These are phyloP conservation scores for Astur gentilis DNA, from an alignment of 2,113 vertebrate species.

Conservation along the genomic window DNA sequence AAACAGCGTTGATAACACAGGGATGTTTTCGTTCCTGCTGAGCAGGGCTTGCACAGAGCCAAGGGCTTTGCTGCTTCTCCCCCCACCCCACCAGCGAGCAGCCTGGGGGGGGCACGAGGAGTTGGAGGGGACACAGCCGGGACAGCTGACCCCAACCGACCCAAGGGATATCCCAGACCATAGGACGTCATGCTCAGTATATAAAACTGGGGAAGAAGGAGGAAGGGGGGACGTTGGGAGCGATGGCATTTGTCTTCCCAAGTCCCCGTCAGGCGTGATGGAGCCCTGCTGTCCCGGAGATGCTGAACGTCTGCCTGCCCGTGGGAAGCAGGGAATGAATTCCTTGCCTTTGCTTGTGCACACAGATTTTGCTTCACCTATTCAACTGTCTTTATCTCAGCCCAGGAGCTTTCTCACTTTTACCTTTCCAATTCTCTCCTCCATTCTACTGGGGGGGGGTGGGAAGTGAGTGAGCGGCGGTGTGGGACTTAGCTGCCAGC, in stretches of 20 bases:
- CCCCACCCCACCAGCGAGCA: too few relatives aligned
- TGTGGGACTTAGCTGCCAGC: background rate
- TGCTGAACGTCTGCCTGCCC: background rate
- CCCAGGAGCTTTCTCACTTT: background rate
- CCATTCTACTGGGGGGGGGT: rapidly evolving
- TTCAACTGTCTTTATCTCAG: background rate
- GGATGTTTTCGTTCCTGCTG: background rate
- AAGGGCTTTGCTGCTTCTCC: too few relatives aligned
- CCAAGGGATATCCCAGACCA: background rate
- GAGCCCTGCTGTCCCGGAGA: background rate
- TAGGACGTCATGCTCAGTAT: rapidly evolving
- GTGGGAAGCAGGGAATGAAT: background rate
- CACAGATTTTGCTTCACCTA: background rate
- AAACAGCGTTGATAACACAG: background rate
- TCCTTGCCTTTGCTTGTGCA: background rate
- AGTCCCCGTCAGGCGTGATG: rapidly evolving
- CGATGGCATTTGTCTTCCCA: background rate
- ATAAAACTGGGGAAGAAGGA: background rate
- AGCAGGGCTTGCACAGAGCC: background rate
- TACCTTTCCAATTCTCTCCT: background rate
- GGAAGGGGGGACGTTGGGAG: rapidly evolving
- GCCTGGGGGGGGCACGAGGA: too few relatives aligned
- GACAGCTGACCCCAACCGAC: background rate
- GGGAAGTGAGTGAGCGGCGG: rapidly evolving
- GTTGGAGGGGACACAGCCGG: rapidly evolving